phyloP scores from a whole-genome alignment of 1,140 invertebrate species.

The Drosophila auraria region DNA sequence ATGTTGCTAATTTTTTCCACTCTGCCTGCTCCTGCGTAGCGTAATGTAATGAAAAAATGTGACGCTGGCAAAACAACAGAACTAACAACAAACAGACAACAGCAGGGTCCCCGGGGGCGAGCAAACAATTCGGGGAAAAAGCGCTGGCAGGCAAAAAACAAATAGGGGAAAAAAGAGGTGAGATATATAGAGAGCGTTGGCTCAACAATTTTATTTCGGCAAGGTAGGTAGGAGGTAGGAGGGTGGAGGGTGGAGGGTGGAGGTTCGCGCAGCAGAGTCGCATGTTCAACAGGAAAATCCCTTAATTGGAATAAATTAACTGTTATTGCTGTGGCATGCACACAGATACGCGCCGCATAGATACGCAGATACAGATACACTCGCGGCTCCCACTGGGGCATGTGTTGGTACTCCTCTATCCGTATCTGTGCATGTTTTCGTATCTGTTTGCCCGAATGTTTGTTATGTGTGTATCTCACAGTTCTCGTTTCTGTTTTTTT shows the following conservation, averaged over 20 bases:
- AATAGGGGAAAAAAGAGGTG: conserved; percentile 23
- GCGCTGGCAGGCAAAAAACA: conserved; percentile 18
- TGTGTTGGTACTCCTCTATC: conserved; percentile 33
- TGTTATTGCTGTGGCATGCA: conserved; percentile 78
- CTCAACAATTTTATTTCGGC: conserved; percentile 66
- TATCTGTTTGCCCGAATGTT: conserved; percentile 24
- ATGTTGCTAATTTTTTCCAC: conserved; percentile 73
- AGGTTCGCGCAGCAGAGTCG: conserved; percentile 47
- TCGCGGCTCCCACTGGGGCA: conserved; percentile 53
- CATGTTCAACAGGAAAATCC: conserved; percentile 85
- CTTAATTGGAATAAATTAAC: conserved; percentile 85
- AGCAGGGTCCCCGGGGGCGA: conserved; percentile 60
- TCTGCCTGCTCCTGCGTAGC: conserved; percentile 26
- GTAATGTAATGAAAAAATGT: conserved; percentile 71
- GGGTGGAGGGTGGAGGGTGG: not conserved
- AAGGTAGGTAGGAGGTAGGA: conserved; percentile 29
- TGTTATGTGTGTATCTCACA: conserved; percentile 51
- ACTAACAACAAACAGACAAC: conserved; percentile 53
- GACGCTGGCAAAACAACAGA: conserved; percentile 37
- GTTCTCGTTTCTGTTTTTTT: conserved; percentile 37
- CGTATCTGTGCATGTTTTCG: conserved; percentile 11
- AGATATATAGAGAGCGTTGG: conserved; percentile 41
- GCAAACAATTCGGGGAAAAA: conserved; percentile 55
- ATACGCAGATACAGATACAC: conserved; percentile 33
- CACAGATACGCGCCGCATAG: conserved; percentile 25